Percentiles rank a stretch among this genome's conserved stretches.
Conservation (phyloP, 2,797 vertebrate genomes). For the Eupleurogrammus muticus region DNA sequence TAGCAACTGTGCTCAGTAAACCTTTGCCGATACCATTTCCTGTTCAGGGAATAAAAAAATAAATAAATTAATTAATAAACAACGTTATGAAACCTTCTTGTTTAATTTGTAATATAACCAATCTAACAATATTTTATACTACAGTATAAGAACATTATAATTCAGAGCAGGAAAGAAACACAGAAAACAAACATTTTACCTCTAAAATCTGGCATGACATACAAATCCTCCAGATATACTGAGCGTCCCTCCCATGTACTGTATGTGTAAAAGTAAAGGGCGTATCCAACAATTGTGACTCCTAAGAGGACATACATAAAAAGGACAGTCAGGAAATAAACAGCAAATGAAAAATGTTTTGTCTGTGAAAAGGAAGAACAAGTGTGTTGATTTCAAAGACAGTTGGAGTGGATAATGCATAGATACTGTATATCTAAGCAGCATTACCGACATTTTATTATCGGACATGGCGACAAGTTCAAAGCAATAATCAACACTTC, state of each 20-base stretch:
- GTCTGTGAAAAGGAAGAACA: not conserved
- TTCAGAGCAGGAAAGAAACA: too few relatives aligned
- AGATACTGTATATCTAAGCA: not conserved
- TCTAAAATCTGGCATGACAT: slow-evolving; percentile 87
- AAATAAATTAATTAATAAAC: too few relatives aligned
- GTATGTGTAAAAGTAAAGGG: slow-evolving; percentile 87
- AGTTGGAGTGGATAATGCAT: not conserved
- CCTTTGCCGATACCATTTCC: slow-evolving; percentile 86
- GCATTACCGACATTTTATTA: not conserved
- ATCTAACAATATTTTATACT: not conserved
- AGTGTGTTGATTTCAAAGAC: not conserved
- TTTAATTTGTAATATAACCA: not conserved
- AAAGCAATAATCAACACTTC: slow-evolving; percentile 34
- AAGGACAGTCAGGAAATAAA: slow-evolving; percentile 16
- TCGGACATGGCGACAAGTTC: too few relatives aligned
- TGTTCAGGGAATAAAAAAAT: slow-evolving; percentile 27
- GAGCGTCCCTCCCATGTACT: slow-evolving; percentile 88
- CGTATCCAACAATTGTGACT: slow-evolving; percentile 83
- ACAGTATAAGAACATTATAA: not conserved
- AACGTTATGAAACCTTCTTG: too few relatives aligned
- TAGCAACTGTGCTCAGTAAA: slow-evolving; percentile 86
- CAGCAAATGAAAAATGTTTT: slow-evolving; percentile 3
- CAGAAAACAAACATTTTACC: slow-evolving; percentile 42
- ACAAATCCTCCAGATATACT: slow-evolving; percentile 89
- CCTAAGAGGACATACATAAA: too few relatives aligned